Evolutionary conservation across 2,797 vertebrate species (phyloP).

Genomic region (Pangasius mekongensis): DNA sequence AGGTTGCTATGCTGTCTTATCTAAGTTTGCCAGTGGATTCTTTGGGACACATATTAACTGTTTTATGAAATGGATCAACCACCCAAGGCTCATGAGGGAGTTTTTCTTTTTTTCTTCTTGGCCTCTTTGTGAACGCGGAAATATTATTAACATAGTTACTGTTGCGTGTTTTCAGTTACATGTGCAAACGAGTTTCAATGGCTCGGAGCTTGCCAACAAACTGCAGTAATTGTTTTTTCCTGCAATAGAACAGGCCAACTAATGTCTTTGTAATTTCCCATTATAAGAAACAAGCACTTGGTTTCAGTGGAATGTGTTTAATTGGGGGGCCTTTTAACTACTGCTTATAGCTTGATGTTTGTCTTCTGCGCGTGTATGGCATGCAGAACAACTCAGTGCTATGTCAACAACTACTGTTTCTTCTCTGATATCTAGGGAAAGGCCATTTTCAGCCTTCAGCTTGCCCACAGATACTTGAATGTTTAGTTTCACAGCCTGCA

Average conservation of each 20-base stretch:
- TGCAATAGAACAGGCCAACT: slow-evolving; percentile 52
- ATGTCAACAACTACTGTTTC: slow-evolving; percentile 30
- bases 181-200: slow-evolving; percentile 62
- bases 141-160: slow-evolving; percentile 65
- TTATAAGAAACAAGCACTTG: slow-evolving; percentile 44
- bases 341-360: background rate
- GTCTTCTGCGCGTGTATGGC: slow-evolving; percentile 11
- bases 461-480: slow-evolving; percentile 52
- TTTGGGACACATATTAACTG: background rate
- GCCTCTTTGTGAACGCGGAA: slow-evolving; percentile 61
- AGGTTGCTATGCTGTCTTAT: slow-evolving; percentile 23
- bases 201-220: slow-evolving; percentile 62
- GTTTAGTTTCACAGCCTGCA: slow-evolving; percentile 56
- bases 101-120: slow-evolving; percentile 22
- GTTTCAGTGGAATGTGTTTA: slow-evolving; percentile 45
- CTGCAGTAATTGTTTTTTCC: slow-evolving; percentile 59
- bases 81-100: background rate
- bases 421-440: slow-evolving; percentile 37
- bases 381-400: background rate
- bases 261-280: slow-evolving; percentile 57
- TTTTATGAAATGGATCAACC: slow-evolving; percentile 6
- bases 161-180: slow-evolving; percentile 66
- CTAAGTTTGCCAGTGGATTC: background rate
- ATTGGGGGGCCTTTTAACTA: slow-evolving; percentile 8
- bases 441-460: slow-evolving; percentile 16